These are phyloP conservation scores for Mayetiola destructor DNA, from an alignment of 2,888 invertebrate species.

Conservation along the genomic window DNA sequence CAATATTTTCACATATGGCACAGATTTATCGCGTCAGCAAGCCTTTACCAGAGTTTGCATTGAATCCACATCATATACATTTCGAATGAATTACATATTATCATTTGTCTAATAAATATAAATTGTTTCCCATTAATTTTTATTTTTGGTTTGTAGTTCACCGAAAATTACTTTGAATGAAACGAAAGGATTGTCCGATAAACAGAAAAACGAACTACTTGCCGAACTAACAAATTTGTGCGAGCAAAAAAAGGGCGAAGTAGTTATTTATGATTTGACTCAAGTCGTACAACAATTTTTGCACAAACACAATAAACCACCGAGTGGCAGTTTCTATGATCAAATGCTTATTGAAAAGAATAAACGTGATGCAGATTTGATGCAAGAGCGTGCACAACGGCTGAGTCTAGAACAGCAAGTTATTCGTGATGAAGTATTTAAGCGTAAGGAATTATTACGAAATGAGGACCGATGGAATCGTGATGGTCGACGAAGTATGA, in stretches of 20 bases:
- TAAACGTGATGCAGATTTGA: conserved; percentile 47
- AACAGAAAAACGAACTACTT: conserved; percentile 46
- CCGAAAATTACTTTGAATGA: conserved; percentile 59
- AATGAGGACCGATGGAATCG: conserved; percentile 45
- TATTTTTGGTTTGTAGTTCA: conserved; percentile 37
- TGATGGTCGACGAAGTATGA: conserved; percentile 37
- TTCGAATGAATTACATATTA: not conserved
- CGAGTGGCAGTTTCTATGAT: conserved; percentile 71
- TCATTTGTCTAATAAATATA: not conserved
- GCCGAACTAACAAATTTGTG: conserved; percentile 46
- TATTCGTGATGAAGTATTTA: conserved; percentile 59
- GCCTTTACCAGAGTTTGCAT: no score
- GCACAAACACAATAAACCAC: conserved; percentile 65
- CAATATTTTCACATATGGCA: conserved; percentile 6
- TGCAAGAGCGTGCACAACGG: conserved; percentile 46
- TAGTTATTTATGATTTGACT: conserved; percentile 74
- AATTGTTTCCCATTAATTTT: not conserved
- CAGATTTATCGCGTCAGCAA: not conserved
- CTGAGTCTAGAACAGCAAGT: conserved; percentile 55
- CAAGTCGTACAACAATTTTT: conserved; percentile 66
- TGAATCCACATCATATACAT: not conserved
- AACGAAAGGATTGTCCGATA: conserved; percentile 63
- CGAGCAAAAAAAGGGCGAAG: conserved; percentile 50
- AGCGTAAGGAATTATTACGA: conserved; percentile 61
- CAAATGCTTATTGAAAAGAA: conserved; percentile 69